Conservation (phyloP, 2,797 vertebrate genomes). For the Pachyuromys duprasi region DNA sequence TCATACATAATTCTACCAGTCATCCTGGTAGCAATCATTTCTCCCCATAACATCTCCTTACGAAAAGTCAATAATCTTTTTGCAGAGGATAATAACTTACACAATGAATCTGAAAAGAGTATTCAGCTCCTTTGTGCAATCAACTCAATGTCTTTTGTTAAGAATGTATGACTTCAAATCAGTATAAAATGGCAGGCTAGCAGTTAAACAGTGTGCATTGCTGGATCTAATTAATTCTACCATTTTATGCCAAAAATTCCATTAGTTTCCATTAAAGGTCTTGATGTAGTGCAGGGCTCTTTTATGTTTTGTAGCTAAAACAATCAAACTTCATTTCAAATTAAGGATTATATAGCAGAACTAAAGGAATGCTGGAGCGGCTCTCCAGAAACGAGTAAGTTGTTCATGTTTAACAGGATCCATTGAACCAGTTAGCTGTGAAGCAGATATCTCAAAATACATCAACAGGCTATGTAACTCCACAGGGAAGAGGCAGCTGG, state of each 20-base stretch:
- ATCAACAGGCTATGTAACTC: conserved; percentile 58
- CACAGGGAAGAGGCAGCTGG: conserved; percentile 24
- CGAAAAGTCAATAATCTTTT: conserved; percentile 90
- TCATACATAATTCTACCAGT: conserved; percentile 89
- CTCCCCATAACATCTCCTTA: conserved; percentile 82
- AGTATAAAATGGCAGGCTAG: conserved; percentile 85
- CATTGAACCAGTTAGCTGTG: conserved; percentile 64
- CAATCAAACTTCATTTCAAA: conserved; percentile 81
- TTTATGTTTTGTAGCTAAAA: conserved; percentile 74
- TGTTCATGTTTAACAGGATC: conserved; percentile 43
- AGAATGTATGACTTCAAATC: conserved; percentile 88
- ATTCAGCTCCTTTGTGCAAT: conserved; percentile 79
- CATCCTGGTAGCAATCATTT: conserved; percentile 84
- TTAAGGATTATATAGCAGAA: conserved; percentile 82
- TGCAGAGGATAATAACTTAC: conserved; percentile 89
- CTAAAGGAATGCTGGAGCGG: conserved; percentile 60
- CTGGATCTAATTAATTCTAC: conserved; percentile 90
- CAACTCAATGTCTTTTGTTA: conserved; percentile 87
- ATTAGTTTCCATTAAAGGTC: conserved; percentile 92
- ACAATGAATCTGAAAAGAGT: conserved; percentile 81
- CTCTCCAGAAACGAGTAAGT: conserved; percentile 50
- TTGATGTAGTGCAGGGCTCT: conserved; percentile 76
- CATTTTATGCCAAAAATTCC: conserved; percentile 88
- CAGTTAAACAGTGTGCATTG: conserved; percentile 86
- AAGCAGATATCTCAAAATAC: conserved; percentile 37